Evolutionary conservation across 2,113 vertebrate genomes (phyloP).

Genomic region (Manacus vitellinus): DNA sequence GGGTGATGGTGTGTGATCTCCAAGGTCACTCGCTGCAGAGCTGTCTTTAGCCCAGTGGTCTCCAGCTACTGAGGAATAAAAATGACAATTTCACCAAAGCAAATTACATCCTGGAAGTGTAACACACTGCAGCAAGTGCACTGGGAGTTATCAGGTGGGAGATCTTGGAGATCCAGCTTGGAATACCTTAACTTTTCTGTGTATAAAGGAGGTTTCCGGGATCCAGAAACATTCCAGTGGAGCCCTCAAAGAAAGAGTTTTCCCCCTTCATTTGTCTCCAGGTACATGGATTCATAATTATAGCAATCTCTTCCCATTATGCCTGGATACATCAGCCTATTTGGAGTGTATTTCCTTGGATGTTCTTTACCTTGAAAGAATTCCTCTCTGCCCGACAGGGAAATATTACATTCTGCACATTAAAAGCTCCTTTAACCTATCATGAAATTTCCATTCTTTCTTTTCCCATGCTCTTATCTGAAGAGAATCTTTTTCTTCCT

Average conservation of each 20-base stretch:
- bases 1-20: neutral
- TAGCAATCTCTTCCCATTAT: neutral
- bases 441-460: neutral
- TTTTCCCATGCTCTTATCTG: neutral
- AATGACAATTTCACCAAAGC: constrained; percentile 29
- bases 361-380: neutral
- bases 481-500: neutral
- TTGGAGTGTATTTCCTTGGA: neutral
- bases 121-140: neutral
- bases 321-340: neutral
- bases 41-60: constrained; percentile 1
- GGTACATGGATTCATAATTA: neutral
- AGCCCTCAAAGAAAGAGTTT: neutral
- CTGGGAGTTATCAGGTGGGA: neutral
- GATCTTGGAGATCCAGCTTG: neutral
- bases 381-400: neutral
- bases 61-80: constrained; percentile 32
- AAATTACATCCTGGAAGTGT: constrained; percentile 10
- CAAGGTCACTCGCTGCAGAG: constrained; percentile 48
- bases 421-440: neutral
- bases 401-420: neutral
- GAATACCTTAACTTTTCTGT: neutral
- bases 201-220: neutral
- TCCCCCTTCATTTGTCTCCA: neutral
- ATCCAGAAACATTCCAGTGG: neutral